Base-by-base conservation (phyloP, 2,113 vertebrate genomes). In the Todiramphus saurophagus region DNA sequence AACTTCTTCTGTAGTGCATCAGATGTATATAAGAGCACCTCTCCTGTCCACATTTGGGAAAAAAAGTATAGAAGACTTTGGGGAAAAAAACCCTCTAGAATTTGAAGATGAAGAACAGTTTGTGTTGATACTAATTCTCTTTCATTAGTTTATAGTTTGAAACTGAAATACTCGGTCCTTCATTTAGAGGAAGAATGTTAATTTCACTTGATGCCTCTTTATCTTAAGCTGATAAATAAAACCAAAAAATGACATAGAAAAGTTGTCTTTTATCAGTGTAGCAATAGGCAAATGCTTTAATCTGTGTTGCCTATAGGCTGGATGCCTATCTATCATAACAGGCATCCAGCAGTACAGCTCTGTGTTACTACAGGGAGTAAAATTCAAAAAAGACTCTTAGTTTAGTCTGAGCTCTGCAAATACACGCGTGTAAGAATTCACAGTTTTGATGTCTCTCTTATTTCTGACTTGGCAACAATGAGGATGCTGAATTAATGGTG, bases 401-500 rank as follows among this genome's bases (percentile, higher is more conserved):
- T 58, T 81, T 50, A 37, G 24, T 4, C 7, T 83, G 13, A 43
- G 10, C 11, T 13, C 7, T 68, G 28, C 58, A 68, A 60, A 60
- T 72, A 46, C 3, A 5, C 19, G 17, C 19, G 17, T 30, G 10
- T 27, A 58, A 30, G 75, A 48, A 30, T 81, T 86, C 7, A 13
- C n/a, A 15, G 27, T 7, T 81, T 86, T 83, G 50, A 83, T 19
- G 5, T 62, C 5, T 63, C 7, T 63, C 7, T 41, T 31, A 9
- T 46, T 94, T 72, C 53, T 82, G 25, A 13, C 6, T 59, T 63
- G 7, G 7, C 13, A 14, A 43, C 5, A 6, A 5, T 2, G 5
- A 27, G 39, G 7, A 18, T 48, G 15, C 21, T 72, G 53, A 66
- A 60, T n/a, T 35, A 53, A 13, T 60, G 7, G 5, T 0, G 1